Evolutionary conservation across 2,797 vertebrate species (phyloP), one percentile per base, ranked within the genome.

Genomic region (Sebastes nivosus): DNA sequence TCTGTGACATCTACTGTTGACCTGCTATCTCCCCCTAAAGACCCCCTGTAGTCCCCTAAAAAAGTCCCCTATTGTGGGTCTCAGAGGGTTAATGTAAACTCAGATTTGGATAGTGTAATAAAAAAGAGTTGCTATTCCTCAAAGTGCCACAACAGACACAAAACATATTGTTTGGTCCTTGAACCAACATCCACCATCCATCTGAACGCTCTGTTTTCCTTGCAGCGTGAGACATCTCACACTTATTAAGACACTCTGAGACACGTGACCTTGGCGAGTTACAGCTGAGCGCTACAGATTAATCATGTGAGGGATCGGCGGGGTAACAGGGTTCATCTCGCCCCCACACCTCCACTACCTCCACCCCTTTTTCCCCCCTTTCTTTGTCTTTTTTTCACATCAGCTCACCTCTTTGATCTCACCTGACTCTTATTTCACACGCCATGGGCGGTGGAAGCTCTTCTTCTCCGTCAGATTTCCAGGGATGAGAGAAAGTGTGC

Each of bases 361-460:
- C 50, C 50, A 54, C 29, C 14, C 25, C 14, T 52, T 27, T 64
- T 58, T 52, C 6, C 18, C 18, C 27, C 8, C 27, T 75, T 52
- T 52, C 78, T 5, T 83, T 79, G 61, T 80, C 70, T 84, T 75
- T 79, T 79, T 76, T 89, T 87, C 82, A 54, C n/a, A n/a, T 54
- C 60, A 32, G 38, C 75, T 87, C 79, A 70, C 79, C 54, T 81
- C 89, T 90, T 90, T 84, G 81, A 94, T 94, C 87, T 87, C 42
- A 78, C 73, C 83, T 72, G 81, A 72, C 77, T 90, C 85, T 89
- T 80, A 90, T 92, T 94, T 93, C 87, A 91, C 91, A 93, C 79
- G 54, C 88, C 78, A 38, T 67, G 59, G 68, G 34, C 74, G 75
- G 72, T 66, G 18, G 65, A 80, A 52, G 68, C 13, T 54, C 13